These are phyloP conservation scores for Pterois miles DNA, from an alignment of 2,797 vertebrate species.

Conservation along the genomic window DNA sequence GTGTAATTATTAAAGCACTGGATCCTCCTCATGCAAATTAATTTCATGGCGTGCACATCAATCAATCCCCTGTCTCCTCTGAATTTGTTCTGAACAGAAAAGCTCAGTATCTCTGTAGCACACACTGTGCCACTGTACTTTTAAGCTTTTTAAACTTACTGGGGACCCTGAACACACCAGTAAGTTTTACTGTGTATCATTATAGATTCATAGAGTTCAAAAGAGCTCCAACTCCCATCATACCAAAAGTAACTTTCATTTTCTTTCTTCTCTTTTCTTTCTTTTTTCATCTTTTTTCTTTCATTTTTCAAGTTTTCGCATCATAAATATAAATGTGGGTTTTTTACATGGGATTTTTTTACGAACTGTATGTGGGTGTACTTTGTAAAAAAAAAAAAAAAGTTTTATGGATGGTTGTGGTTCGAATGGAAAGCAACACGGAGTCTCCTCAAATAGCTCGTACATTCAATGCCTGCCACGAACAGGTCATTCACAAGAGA, in stretches of 20 bases:
- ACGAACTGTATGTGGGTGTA: constrained; percentile 23
- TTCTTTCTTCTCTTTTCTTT: not conserved
- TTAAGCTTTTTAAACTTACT: constrained; percentile 3
- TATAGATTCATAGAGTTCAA: constrained; percentile 15
- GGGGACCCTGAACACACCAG: not conserved
- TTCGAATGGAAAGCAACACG: constrained; percentile 52
- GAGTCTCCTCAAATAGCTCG: constrained; percentile 35
- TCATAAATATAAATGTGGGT: constrained; percentile 54
- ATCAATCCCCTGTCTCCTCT: constrained; percentile 31
- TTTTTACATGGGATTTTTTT: constrained; percentile 4
- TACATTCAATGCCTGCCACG: constrained; percentile 28
- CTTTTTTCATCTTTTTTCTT: not conserved
- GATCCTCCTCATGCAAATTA: constrained; percentile 41
- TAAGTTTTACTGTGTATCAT: constrained; percentile 8
- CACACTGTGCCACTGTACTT: not conserved
- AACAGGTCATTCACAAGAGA: constrained; percentile 36
- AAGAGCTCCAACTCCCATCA: constrained; percentile 7
- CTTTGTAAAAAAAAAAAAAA: constrained; percentile 16
- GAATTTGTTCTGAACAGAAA: constrained; percentile 15
- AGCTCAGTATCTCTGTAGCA: constrained; percentile 13
- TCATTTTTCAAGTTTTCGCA: constrained; percentile 24
- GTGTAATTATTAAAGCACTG: constrained; percentile 36
- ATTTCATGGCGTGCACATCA: constrained; percentile 23
- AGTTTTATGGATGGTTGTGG: constrained; percentile 43
- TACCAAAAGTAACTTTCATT: not conserved